Percentiles rank a stretch among this genome's conserved stretches.
phyloP scores from a whole-genome alignment of 1,140 invertebrate genomes.

The Anagrus nilaparvatae region DNA sequence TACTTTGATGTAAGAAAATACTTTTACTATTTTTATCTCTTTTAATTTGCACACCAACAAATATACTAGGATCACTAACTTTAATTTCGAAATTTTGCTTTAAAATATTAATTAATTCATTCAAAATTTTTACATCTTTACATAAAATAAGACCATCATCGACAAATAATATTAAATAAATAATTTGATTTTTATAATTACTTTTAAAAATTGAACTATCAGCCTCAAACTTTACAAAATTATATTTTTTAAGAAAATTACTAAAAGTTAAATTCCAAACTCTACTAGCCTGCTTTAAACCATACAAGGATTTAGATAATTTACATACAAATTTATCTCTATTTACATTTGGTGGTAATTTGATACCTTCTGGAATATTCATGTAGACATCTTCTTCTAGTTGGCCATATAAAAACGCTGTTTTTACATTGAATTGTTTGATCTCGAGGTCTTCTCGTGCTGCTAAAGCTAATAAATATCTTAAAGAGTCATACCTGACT shows the following conservation, averaged over 20 bases:
- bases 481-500: conserved; percentile 23
- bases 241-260: conserved; percentile 8
- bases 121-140: conserved; percentile 7
- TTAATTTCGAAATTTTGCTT: conserved; percentile 12
- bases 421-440: conserved; percentile 19
- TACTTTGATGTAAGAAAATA: conserved; percentile 15
- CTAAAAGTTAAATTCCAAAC: conserved; percentile 25
- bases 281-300: conserved; percentile 32
- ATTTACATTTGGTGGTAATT: neutral
- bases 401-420: conserved; percentile 2
- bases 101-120: conserved; percentile 3
- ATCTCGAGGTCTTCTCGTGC: conserved; percentile 19
- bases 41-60: conserved; percentile 14
- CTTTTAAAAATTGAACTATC: conserved; percentile 12
- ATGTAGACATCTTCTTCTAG: conserved; percentile 6
- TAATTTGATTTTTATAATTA: conserved; percentile 4
- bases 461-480: conserved; percentile 24
- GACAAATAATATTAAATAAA: conserved; percentile 14
- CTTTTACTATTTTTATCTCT: conserved; percentile 6
- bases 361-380: conserved; percentile 23
- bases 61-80: conserved; percentile 8
- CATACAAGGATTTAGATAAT: conserved; percentile 31
- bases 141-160: conserved; percentile 15
- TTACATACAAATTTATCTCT: conserved; percentile 24
- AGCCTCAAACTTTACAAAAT: conserved; percentile 9